Evolutionary conservation across 2,888 invertebrate species (phyloP).

Genomic region (Thymelicus lineola): DNA sequence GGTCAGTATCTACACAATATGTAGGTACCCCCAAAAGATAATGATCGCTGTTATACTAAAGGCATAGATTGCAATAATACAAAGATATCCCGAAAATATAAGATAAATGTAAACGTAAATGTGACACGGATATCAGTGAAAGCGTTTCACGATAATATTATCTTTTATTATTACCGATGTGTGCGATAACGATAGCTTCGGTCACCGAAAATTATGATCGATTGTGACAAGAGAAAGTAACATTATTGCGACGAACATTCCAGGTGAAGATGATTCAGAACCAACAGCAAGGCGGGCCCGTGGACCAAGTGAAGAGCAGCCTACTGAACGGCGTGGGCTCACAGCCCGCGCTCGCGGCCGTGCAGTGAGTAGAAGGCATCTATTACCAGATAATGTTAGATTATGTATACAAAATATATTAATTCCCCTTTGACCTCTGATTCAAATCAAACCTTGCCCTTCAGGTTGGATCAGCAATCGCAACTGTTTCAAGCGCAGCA

Average conservation of each 20-base stretch:
- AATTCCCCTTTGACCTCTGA: not conserved
- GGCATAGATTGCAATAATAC: too few relatives aligned
- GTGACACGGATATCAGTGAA: not conserved
- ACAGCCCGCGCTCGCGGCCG: conserved; percentile 60
- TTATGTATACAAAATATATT: conserved; percentile 27
- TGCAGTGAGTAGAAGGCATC: conserved; percentile 69
- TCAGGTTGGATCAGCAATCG: conserved; percentile 75
- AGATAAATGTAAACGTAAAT: too few relatives aligned
- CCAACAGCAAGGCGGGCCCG: conserved; percentile 72
- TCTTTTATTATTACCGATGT: not conserved
- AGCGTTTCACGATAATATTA: not conserved
- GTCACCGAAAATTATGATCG: not conserved
- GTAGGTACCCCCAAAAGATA: not conserved
- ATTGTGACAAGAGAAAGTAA: not conserved
- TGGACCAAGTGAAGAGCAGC: conserved; percentile 68
- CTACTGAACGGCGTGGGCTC: conserved; percentile 76
- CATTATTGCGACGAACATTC: not conserved
- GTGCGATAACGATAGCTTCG: not conserved
- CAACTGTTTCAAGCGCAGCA: conserved; percentile 78
- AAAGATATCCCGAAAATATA: too few relatives aligned
- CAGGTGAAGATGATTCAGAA: conserved; percentile 81
- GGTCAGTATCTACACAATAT: too few relatives aligned
- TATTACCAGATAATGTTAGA: conserved; percentile 27
- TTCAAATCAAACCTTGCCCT: conserved; percentile 30
- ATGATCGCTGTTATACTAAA: not conserved